Evolutionary conservation across 2,888 invertebrate genomes (phyloP), one percentile per base, ranked within the genome.

Genomic region (Linnaemya vulpina): DNA sequence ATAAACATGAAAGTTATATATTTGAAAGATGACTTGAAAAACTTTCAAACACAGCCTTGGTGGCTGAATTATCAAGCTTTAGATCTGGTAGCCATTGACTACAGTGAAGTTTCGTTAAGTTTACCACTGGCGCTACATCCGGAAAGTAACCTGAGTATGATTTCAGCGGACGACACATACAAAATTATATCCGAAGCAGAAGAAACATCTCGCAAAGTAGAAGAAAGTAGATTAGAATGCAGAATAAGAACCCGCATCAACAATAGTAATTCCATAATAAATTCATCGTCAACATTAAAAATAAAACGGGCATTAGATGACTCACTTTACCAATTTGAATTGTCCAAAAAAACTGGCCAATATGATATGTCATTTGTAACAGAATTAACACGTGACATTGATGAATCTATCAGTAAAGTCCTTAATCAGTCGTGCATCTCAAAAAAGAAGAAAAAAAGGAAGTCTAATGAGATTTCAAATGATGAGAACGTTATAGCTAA

Each of bases 1-100:
- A 38, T 43, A 15, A 75, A 73, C 63, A 0, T 70, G 38, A 17
- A 65, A 40, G 79, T 93, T 8, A 90, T 92, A 46, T 92, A 92
- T 83, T 83, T 87, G n/a, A 88, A 89, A 25, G 70, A 87, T 35
- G 87, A 88, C n/a, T 87, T 90, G 0, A 55, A 83, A 10, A 87
- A 88, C 35, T 90, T 88, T 67, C 87, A 84, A 68, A 84, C 84
- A 0, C 85, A 86, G 17, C 90, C 91, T 1, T 91, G 91, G 91
- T 91, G 91, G 91, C 85, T 90, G 0, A 88, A 89, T 30, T 88
- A 86, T 58, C 74, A 87, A 13, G 63, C 86, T 0, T 83, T 90
- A 1, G 86, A 88, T 38, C 84, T 84, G 3, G 88, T 90, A 13
- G 87, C 58, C 7, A 63, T 87, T 20, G 87, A 88, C 67, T 78